phyloP scores from a whole-genome alignment of 1,140 invertebrate genomes.

The Drosophila lini region DNA sequence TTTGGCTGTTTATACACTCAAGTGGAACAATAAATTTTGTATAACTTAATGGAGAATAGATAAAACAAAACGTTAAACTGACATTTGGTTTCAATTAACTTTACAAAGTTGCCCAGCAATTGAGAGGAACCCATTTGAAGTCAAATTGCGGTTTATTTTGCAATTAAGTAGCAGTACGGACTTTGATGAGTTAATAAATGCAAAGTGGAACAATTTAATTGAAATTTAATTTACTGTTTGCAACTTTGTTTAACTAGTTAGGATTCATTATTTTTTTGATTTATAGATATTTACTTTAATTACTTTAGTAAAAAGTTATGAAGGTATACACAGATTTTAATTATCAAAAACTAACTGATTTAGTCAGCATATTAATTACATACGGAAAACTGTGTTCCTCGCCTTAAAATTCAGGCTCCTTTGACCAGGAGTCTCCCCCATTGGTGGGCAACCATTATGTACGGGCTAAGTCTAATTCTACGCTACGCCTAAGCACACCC shows the following conservation, averaged over 20 bases:
- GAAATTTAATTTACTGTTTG: background rate
- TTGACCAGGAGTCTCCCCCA: slow-evolving; percentile 19
- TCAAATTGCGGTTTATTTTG: background rate
- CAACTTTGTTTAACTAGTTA: background rate
- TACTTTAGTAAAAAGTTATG: background rate
- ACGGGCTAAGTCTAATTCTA: slow-evolving; percentile 37
- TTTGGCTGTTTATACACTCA: slow-evolving; percentile 36
- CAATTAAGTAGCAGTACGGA: slow-evolving; percentile 7
- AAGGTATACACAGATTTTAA: background rate
- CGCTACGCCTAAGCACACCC: slow-evolving; percentile 69
- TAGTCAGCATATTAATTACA: background rate
- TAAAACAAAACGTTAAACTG: slow-evolving; percentile 13
- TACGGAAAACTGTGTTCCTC: background rate
- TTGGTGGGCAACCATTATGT: slow-evolving; percentile 6
- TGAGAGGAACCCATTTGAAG: slow-evolving; percentile 15
- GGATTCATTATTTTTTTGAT: too few species aligned
- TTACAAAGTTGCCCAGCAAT: slow-evolving; percentile 32
- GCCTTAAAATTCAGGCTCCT: background rate
- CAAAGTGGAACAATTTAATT: background rate
- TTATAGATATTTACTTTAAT: background rate
- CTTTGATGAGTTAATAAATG: background rate
- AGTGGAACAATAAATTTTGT: slow-evolving; percentile 11
- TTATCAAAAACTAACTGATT: background rate
- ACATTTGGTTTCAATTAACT: slow-evolving; percentile 9
- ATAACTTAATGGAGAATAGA: background rate